Evolutionary conservation across 2,113 vertebrate genomes (phyloP).

Genomic region (Pantherophis guttatus): DNA sequence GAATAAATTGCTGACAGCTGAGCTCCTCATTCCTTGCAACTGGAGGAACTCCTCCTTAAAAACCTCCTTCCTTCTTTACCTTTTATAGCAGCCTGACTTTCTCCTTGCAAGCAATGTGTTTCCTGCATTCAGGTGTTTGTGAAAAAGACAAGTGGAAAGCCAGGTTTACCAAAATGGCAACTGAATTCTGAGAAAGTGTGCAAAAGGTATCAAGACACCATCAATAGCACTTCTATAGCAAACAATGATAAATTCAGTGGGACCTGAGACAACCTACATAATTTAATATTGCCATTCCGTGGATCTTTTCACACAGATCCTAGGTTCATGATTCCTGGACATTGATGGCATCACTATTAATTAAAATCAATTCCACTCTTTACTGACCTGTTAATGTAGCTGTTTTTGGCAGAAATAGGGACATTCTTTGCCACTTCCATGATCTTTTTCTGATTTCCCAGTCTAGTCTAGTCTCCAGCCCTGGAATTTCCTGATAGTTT

Average conservation of each 20-base stretch:
- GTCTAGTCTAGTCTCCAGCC: neutral
- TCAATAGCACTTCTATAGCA: neutral
- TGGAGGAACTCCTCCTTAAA: neutral
- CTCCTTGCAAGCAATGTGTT: neutral
- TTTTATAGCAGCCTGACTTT: neutral
- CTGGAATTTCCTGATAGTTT: neutral
- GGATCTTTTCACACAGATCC: neutral
- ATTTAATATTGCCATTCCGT: neutral
- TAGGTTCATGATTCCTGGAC: neutral
- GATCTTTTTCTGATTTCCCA: neutral
- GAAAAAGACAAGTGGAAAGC: neutral
- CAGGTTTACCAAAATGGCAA: neutral
- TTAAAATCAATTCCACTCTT: neutral
- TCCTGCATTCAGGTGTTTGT: neutral
- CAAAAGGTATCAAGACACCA: neutral
- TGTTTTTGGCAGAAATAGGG: neutral
- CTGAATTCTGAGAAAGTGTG: neutral
- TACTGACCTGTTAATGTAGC: neutral
- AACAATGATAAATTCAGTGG: neutral
- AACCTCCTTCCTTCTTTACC: neutral
- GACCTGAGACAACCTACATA: neutral
- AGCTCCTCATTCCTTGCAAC: neutral
- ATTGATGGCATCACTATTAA: neutral
- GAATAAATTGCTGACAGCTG: conserved; percentile 1
- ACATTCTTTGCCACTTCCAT: neutral